A percentile compares a stretch with the other conserved stretches of the same genome.
phyloP scores from a whole-genome alignment of 1,140 invertebrate genomes.

The Camponotus floridanus region DNA sequence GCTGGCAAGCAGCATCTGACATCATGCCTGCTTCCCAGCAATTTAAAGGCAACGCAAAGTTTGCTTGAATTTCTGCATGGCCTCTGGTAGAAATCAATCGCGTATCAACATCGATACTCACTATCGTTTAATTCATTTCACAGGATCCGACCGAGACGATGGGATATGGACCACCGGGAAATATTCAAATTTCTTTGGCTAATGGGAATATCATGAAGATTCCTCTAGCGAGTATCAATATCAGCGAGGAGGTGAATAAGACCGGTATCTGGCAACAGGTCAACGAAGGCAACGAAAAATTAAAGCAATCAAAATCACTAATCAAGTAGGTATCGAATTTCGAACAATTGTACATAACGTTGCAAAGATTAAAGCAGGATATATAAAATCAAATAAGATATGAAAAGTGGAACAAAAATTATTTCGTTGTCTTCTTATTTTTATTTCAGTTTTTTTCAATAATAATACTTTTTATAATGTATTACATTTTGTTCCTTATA shows the following conservation, averaged over 20 bases:
- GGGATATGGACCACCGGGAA: slow-evolving; percentile 86
- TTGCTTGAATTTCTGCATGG: slow-evolving; percentile 70
- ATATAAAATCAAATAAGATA: not conserved
- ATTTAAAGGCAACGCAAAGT: slow-evolving; percentile 41
- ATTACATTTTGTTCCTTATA: not conserved
- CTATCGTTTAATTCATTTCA: slow-evolving; percentile 58
- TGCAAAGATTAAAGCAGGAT: not conserved
- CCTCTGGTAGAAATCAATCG: slow-evolving; percentile 28
- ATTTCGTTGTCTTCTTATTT: not conserved
- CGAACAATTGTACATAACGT: not conserved
- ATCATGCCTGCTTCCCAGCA: slow-evolving; percentile 25
- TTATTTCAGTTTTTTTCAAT: not conserved
- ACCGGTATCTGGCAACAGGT: slow-evolving; percentile 98
- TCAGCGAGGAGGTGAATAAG: slow-evolving; percentile 97
- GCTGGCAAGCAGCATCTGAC: slow-evolving; percentile 14
- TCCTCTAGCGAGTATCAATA: slow-evolving; percentile 95
- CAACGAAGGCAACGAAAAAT: slow-evolving; percentile 88
- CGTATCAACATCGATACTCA: slow-evolving; percentile 17
- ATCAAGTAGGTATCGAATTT: slow-evolving; percentile 79
- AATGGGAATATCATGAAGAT: slow-evolving; percentile 98
- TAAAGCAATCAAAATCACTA: slow-evolving; percentile 81
- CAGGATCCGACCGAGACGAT: slow-evolving; percentile 82
- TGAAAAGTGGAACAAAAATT: not conserved
- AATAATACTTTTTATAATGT: not conserved
- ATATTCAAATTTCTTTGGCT: slow-evolving; percentile 94